Evolutionary conservation across 2,888 invertebrate species (phyloP), one percentile per base, ranked within the genome.

Genomic region (Lasius fuliginosus): DNA sequence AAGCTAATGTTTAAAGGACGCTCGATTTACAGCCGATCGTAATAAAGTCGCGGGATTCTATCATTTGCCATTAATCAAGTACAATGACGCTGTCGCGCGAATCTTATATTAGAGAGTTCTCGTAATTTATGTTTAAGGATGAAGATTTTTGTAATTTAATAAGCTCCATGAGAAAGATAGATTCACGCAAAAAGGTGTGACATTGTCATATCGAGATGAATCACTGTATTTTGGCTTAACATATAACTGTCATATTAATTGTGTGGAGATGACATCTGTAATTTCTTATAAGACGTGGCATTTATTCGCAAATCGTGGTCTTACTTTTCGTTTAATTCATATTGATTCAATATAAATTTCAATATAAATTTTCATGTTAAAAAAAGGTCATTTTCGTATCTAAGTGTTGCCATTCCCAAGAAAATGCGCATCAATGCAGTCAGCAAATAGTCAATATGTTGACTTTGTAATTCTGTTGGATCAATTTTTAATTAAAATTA

Each of bases 1-100:
- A 81, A 81, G 79, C 79, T 71, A 62, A 81, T 81, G 73, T 71
- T 81, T 60, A 33, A 71, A 36, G 36, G 58, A 81, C 36, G 71
- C 18, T 62, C 60, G 73, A 71, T 81, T 81, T 71, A 79, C 71
- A 36, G 36, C 33, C 9, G 46, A 81, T 81, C 60, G 33, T 81
- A 60, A 81, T 60, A 60, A 62, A 81, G 56, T 42, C 58, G 18
- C 33, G 8, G 8, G 8, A 9, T 8, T 62, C 12, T 5, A 77
- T n/a, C 71, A 71, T 6, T 23, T 46, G 58, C 1, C 56, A 68
- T 56, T 18, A 60, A 27, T 77, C 53, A 68, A 76, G 53, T 36
- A 11, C n/a, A 49, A 49, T 36, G 67, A 36, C 65, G 27, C 12
- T 15, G 18, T 69, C 33, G 33, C n/a, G 9, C 2, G 23, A 60